Conservation (phyloP, 2,888 invertebrate species). For the Tipula lateralis region DNA sequence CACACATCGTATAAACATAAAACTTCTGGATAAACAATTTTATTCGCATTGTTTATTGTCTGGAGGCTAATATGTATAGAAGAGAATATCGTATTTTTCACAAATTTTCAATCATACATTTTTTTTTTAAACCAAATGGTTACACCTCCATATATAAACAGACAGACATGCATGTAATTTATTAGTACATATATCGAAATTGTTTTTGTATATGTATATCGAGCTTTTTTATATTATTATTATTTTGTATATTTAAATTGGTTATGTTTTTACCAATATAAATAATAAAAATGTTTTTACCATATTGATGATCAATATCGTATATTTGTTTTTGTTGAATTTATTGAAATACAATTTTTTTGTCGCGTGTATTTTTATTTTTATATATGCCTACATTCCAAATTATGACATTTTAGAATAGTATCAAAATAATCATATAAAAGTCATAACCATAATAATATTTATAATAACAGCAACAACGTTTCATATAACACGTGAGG, state of each 20-base stretch:
- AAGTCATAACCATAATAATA: neutral
- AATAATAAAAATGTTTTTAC: neutral
- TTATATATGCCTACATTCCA: neutral
- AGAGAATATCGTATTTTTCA: neutral
- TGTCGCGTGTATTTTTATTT: neutral
- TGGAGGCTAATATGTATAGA: neutral
- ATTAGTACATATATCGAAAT: neutral
- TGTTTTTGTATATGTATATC: neutral
- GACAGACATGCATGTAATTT: neutral
- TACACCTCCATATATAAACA: neutral
- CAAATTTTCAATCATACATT: neutral
- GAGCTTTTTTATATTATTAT: neutral
- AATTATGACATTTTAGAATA: neutral
- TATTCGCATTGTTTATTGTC: neutral
- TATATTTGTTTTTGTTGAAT: neutral
- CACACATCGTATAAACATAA: no score
- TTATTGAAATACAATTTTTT: neutral
- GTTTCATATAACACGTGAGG: neutral
- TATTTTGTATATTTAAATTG: neutral
- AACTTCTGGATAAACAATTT: neutral
- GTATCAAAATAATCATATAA: neutral
- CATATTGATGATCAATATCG: neutral
- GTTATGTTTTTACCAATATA: neutral
- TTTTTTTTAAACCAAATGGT: slow-evolving; percentile 2
- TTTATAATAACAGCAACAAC: neutral